These are phyloP conservation scores for Drosophila obscura DNA, from an alignment of 1,140 invertebrate species.

Conservation along the genomic window DNA sequence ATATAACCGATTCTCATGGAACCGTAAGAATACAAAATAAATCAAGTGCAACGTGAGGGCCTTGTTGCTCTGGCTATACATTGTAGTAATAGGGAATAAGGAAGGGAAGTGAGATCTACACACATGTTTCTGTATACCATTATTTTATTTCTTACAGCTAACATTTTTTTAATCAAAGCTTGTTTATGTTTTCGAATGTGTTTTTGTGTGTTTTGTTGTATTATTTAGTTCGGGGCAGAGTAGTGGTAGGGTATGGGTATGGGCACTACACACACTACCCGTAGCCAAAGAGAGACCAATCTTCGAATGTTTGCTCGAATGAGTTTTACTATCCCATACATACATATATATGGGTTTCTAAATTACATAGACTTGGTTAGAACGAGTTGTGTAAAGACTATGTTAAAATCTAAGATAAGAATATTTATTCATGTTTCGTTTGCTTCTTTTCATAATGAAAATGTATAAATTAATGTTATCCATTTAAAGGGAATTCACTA, in stretches of 20 bases:
- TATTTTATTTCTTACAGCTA: constrained; percentile 47
- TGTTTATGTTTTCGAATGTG: constrained; percentile 50
- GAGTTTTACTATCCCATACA: constrained; percentile 28
- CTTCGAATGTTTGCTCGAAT: constrained; percentile 31
- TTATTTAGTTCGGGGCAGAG: background rate
- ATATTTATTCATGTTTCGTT: constrained; percentile 13
- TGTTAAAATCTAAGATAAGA: constrained; percentile 36
- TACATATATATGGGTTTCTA: constrained; percentile 21
- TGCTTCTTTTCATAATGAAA: constrained; percentile 19
- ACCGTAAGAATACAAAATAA: too few species aligned
- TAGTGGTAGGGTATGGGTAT: too few species aligned
- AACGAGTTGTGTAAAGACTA: constrained; percentile 58
- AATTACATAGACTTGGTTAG: constrained; percentile 53
- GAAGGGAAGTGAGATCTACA: too few species aligned
- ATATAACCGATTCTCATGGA: too few species aligned
- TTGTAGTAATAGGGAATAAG: too few species aligned
- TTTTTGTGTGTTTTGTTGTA: constrained; percentile 18
- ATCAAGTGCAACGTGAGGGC: too few species aligned
- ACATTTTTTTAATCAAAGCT: constrained; percentile 50
- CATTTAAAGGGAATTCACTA: constrained; percentile 39
- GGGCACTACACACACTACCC: constrained; percentile 1
- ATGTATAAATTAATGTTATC: constrained; percentile 42
- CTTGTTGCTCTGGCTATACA: too few species aligned
- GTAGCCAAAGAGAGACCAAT: constrained; percentile 33
- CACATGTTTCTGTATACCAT: constrained; percentile 32